Base-by-base conservation (phyloP, 2,797 vertebrate species). In the Ispidina lecontei region DNA sequence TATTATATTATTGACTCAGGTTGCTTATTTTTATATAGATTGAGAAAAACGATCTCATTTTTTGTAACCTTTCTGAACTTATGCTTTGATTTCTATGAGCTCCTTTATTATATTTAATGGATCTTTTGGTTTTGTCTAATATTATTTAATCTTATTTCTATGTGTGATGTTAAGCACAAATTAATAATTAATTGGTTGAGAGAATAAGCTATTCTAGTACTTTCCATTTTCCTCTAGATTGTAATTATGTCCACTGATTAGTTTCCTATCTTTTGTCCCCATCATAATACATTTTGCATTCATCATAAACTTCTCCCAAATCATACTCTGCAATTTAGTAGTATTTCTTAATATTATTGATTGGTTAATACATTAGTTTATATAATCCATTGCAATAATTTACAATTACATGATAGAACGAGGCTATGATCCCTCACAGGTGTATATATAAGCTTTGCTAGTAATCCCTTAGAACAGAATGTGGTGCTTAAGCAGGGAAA, bases 1-100 rank as follows among this genome's bases (percentile, higher is more conserved):
- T 82, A 35, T 52, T 91, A 2, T 60, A n/a, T 87, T 54, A 84
- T 35, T 71, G 69, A 85, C 19, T 87, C 46, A 65, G 84, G 52
- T 71, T 5, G 3, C 23, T 54, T 20, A 12, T 87, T 90, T 14
- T 69, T 78, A 49, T 51, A 47, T 33, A 77, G 14, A 39, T 49
- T 76, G 31, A 83, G 81, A 87, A 84, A 92, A 89, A 95, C 71
- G 7, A 7, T 63, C 54, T 91, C 46, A 69, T 74, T 87, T 89
- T 95, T 91, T n/a, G 71, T 78, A 72, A 83, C 73, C 31, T 71
- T 87, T 35, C 17, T 76, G 26, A 76, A 52, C 47, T 44, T 79
- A 49, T 17, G 26, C 49, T 87, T 93, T 87, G 58, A 90, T 87
- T 83, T n/a, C 37, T 77, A 33, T 35, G 46, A 80, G 46, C 51